Evolutionary conservation across 2,888 invertebrate genomes (phyloP).

Genomic region (Drepanosiphum platanoidis): DNA sequence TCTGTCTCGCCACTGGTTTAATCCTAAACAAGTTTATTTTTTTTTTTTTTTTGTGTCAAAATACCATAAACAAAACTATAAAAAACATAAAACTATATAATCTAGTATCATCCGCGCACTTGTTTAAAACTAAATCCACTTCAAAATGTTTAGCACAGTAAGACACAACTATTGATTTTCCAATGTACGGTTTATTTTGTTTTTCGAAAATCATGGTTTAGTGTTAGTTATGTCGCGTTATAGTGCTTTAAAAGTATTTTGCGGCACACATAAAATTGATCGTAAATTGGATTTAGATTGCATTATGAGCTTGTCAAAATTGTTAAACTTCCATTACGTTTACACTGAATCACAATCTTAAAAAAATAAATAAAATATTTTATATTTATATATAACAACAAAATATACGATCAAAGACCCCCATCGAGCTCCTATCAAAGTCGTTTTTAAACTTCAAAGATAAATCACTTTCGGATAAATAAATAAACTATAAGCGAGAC

Average conservation of each 20-base stretch:
- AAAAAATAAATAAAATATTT: neutral
- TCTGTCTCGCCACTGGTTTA: too few species aligned
- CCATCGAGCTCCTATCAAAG: neutral
- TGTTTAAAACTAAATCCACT: too few species aligned
- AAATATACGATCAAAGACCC: neutral
- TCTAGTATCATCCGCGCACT: too few species aligned
- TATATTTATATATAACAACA: neutral
- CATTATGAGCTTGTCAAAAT: neutral
- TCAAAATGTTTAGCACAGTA: neutral
- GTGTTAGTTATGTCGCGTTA: neutral
- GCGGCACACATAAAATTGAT: conserved; percentile 3
- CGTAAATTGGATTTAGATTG: conserved; percentile 6
- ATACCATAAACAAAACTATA: neutral
- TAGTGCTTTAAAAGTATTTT: neutral
- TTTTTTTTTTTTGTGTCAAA: neutral
- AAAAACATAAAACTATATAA: neutral
- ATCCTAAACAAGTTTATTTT: too few species aligned
- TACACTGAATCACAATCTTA: neutral
- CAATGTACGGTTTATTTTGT: neutral
- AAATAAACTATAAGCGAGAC: too few species aligned
- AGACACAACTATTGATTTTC: neutral
- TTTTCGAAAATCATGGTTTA: neutral
- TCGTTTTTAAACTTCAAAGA: neutral
- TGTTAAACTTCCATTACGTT: neutral
- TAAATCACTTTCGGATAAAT: neutral